phyloP scores from a whole-genome alignment of 2,113 vertebrate genomes.

The Pavo muticus region DNA sequence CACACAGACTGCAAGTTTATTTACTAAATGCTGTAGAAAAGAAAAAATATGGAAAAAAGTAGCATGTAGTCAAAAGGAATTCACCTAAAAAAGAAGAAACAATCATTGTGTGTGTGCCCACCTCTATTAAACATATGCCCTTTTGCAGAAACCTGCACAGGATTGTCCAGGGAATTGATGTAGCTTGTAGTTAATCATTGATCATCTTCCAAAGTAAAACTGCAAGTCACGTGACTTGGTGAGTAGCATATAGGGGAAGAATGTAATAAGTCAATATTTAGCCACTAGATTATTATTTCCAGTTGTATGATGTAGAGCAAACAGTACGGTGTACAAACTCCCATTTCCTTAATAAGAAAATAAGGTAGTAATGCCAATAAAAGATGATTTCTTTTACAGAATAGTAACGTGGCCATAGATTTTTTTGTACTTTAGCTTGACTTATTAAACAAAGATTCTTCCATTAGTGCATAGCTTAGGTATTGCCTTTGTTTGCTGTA shows the following conservation, averaged over 20 bases:
- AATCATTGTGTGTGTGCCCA: not conserved
- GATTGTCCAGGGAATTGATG: conserved; percentile 3
- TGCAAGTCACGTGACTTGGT: conserved; percentile 1
- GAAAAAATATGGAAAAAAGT: not conserved
- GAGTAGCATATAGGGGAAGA: conserved; percentile 52
- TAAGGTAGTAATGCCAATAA: not conserved
- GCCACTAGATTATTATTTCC: conserved; percentile 39
- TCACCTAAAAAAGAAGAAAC: not conserved
- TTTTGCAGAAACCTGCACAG: not conserved
- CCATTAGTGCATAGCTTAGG: not conserved
- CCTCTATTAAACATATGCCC: not conserved
- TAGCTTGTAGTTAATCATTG: conserved; percentile 66
- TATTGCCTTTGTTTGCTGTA: not conserved
- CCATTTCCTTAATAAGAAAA: conserved; percentile 47
- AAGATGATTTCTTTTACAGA: conserved; percentile 16
- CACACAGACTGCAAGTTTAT: accelerated
- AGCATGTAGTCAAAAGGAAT: not conserved
- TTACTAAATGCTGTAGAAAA: not conserved
- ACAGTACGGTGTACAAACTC: conserved; percentile 3
- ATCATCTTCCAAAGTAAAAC: conserved; percentile 33
- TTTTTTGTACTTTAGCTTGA: not conserved
- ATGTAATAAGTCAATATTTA: conserved; percentile 69
- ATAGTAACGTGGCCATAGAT: not conserved
- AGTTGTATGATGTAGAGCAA: conserved; percentile 19
- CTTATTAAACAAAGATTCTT: not conserved